These are phyloP conservation scores for Pelecanus crispus DNA, from an alignment of 2,113 vertebrate species.

Conservation along the genomic window DNA sequence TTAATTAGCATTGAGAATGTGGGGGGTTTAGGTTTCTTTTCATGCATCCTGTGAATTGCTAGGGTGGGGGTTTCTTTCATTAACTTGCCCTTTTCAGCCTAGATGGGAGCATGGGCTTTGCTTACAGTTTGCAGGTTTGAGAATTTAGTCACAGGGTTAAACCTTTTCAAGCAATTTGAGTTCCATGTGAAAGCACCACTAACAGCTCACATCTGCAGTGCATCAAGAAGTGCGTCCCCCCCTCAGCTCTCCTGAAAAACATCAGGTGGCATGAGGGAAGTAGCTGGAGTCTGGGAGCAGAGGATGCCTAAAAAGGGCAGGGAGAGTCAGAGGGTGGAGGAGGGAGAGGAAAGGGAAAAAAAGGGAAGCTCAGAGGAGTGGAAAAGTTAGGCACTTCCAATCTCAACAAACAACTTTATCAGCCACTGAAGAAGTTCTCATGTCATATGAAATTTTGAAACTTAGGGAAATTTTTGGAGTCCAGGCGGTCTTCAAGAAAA, in stretches of 20 bases:
- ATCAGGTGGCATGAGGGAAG: background rate
- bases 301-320: background rate
- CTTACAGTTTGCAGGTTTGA: slow-evolving; percentile 41
- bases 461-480: background rate
- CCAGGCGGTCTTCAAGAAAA: background rate
- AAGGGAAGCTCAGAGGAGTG: accelerated
- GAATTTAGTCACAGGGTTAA: slow-evolving; percentile 55
- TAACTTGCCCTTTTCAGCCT: slow-evolving; percentile 51
- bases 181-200: slow-evolving; percentile 42
- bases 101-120: slow-evolving; percentile 26
- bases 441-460: background rate
- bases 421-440: background rate
- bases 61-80: slow-evolving; percentile 53
- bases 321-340: background rate
- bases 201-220: slow-evolving; percentile 38
- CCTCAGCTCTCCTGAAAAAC: background rate
- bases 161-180: slow-evolving; percentile 35
- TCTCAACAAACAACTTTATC: background rate
- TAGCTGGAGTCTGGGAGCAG: background rate
- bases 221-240: background rate
- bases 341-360: background rate
- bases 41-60: slow-evolving; percentile 56
- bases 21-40: slow-evolving; percentile 64
- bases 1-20: slow-evolving; percentile 72
- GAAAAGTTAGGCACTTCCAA: background rate